These are phyloP conservation scores for Entelurus aequoreus DNA, from an alignment of 2,113 vertebrate species.

Conservation along the genomic window DNA sequence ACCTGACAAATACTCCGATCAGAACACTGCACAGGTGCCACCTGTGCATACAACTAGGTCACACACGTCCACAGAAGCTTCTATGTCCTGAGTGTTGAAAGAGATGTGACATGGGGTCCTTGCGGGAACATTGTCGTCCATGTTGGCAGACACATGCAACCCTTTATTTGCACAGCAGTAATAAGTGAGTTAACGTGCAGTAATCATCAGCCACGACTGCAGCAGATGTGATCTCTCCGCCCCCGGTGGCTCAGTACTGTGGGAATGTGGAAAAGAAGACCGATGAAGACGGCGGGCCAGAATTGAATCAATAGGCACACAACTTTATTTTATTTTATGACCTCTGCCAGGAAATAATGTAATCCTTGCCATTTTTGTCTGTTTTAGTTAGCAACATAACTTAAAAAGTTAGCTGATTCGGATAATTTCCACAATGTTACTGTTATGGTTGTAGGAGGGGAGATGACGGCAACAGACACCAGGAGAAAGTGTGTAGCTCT, in stretches of 20 bases:
- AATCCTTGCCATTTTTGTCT: too few species aligned
- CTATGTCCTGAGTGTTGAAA: conserved; percentile 29
- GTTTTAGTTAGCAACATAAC: too few species aligned
- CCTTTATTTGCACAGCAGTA: conserved; percentile 49
- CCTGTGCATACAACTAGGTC: conserved; percentile 36
- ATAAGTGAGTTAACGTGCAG: conserved; percentile 54
- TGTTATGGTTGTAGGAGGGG: too few species aligned
- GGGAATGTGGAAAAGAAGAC: conserved; percentile 24
- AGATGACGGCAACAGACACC: too few species aligned
- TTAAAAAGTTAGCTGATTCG: too few species aligned
- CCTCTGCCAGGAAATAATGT: not conserved
- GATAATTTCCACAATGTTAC: too few species aligned
- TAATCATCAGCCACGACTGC: conserved; percentile 48
- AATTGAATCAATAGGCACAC: too few species aligned
- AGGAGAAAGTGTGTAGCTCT: too few species aligned
- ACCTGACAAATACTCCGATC: conserved; percentile 14
- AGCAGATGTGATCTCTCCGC: conserved; percentile 46
- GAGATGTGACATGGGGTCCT: conserved; percentile 1
- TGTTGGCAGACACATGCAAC: conserved; percentile 29
- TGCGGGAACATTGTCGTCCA: conserved; percentile 32
- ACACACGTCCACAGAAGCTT: conserved; percentile 1
- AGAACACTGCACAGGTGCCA: conserved; percentile 25
- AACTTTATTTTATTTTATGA: not conserved
- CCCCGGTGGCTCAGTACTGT: conserved; percentile 33
- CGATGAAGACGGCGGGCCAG: not conserved